Evolutionary conservation across 2,888 invertebrate genomes (phyloP), one percentile per base, ranked within the genome.

Genomic region (Metellina segmentata): DNA sequence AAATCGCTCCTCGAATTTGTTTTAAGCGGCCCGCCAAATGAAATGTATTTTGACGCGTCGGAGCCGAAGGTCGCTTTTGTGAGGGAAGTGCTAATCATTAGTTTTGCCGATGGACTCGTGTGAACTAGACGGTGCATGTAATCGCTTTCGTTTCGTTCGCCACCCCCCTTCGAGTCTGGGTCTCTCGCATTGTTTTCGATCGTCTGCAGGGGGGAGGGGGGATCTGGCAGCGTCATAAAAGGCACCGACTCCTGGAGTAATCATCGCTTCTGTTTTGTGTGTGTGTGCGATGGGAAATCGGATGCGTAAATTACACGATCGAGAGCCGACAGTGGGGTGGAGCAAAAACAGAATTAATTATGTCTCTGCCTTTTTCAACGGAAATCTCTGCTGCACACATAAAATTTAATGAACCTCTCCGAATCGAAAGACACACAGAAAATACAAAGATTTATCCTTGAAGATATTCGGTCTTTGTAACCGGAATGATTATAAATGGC

Each of bases 1-100:
- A 70, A 83, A 83, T 83, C 69, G 83, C 52, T 83, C 52, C 20
- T 11, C 20, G 79, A 78, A 71, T 86, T 85, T 82, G 81, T 82
- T 82, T 82, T 82, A 82, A 34, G 81, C 70, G 51, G 48, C 81
- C 79, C 79, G 53, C 53, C 79, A 85, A 83, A 90, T 71, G 49
- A 82, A 71, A 79, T 34, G 79, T 89, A 49, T 72, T 89, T 77
- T 72, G 61, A 90, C 49, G 51, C 85, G 75, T 19, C 71, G 81
- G 49, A n/a, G 19, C 7, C 71, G 71, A 52, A 20, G 49, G 52
- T 78, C 81, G 20, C 81, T 48, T 51, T 51, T 79, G 79, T 53
- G n/a, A 70, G 13, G 16, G 11, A 85, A 85, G 85, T 69, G 69
- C 69, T 85, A 85, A 85, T 85, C 52, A 75, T 61, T 72, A 85